A percentile compares a stretch with the other conserved stretches of the same genome.
Evolutionary conservation across 92 coral and sea anemone species (phyloP).

Genomic region (Palythoa caribaeorum): DNA sequence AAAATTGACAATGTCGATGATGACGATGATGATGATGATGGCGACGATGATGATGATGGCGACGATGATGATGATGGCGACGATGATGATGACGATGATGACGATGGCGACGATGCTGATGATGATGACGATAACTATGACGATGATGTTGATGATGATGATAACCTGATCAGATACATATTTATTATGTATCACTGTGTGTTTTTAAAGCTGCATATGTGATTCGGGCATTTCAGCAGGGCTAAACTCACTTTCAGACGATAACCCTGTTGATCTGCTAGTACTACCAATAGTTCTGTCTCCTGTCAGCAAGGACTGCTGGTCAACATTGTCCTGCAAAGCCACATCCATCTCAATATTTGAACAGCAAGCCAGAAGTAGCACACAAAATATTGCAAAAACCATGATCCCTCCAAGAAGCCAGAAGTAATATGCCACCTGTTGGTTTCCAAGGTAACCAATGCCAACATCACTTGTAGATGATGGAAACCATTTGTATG

Average conservation of each 20-base stretch:
- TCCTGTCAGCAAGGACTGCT: constrained; percentile 58
- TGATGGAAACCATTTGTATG: constrained; percentile 77
- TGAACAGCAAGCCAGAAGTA: constrained; percentile 57
- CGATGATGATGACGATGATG: too few species aligned
- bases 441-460: constrained; percentile 68
- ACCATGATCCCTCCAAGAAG: constrained; percentile 66
- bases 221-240: constrained; percentile 43
- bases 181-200: too few species aligned
- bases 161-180: too few species aligned
- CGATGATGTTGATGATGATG: too few species aligned
- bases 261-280: constrained; percentile 10
- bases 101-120: too few species aligned
- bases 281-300: constrained; percentile 35
- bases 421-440: constrained; percentile 80
- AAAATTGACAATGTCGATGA: too few species aligned
- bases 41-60: too few species aligned
- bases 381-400: constrained; percentile 46
- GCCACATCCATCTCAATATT: constrained; percentile 62
- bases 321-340: constrained; percentile 49
- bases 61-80: too few species aligned
- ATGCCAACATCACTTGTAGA: constrained; percentile 46
- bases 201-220: constrained; percentile 3
- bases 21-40: too few species aligned
- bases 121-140: too few species aligned
- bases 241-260: constrained; percentile 51